Evolutionary conservation across 2,888 invertebrate species (phyloP), one percentile per base, ranked within the genome.

Genomic region (Plebejus argus): DNA sequence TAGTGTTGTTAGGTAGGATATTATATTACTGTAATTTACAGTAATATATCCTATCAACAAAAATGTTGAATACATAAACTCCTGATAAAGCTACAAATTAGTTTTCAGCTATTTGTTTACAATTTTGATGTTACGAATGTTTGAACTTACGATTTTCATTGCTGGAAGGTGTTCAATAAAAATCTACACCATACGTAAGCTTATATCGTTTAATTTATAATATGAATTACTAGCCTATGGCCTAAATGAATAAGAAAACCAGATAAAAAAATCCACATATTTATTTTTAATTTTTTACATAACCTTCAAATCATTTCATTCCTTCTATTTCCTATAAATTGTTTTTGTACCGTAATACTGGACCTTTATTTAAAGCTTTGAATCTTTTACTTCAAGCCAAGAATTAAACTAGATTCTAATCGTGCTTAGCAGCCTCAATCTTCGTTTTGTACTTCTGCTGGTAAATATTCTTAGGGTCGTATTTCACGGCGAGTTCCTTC

Each of bases 391-490:
- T 70, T 35, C 18, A 35, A 18, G 7, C 8, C 20, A 56, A 56
- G 5, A 8, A 20, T 58, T 20, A 20, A 58, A 58, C 23, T 20
- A 28, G 6, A 66, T 6, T 66, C 66, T 66, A 66, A 2, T 66
- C 23, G 12, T 66, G 66, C 82, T 90, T 91, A 4, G 82, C 88
- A 3, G 89, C 83, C 0, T 91, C 87, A 39, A 93, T 85, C 82
- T 88, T 89, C 80, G 94, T 92, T 86, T 95, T 95, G 92, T 97
- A 97, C 83, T 95, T 96, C 79, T 90, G 90, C 82, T 95, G 95
- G 92, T 97, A 97, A 78, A 94, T 87, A 78, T 96, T 95, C 0
- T 96, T 89, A 5, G 96, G 96, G 86, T 97, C 97, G 86, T 96
- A 97, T 87, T 96, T 97, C 28, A 87, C 90, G 72, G 96, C 90